A percentile compares a stretch with the other conserved stretches of the same genome.
Conservation (phyloP, 2,113 vertebrate genomes). For the Eudyptes chrysolophus region DNA sequence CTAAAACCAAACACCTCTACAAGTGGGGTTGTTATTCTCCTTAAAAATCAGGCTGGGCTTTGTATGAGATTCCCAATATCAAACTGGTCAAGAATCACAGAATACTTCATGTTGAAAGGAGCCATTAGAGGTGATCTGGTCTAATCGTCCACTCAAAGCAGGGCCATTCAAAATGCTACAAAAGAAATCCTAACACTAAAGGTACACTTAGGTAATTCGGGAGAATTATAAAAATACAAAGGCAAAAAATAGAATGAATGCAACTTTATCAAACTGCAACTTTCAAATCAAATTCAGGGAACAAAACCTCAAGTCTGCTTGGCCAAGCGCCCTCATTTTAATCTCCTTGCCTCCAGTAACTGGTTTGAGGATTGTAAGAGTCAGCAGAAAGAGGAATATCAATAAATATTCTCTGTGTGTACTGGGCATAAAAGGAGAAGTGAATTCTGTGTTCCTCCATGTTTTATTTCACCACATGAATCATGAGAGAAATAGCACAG, state of each 20-base stretch:
- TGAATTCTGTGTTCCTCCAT: background rate
- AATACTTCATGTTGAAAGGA: background rate
- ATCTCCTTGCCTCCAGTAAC: background rate
- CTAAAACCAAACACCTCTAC: background rate
- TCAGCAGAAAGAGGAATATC: background rate
- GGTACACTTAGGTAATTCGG: background rate
- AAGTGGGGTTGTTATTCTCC: background rate
- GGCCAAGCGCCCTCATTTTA: background rate
- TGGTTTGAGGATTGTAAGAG: background rate
- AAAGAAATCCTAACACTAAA: background rate
- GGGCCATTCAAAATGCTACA: background rate
- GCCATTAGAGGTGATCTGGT: background rate
- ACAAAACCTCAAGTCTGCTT: background rate
- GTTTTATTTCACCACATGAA: conserved; percentile 40
- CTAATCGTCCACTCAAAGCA: background rate
- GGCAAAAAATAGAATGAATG: background rate
- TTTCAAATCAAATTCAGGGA: background rate
- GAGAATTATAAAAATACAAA: background rate
- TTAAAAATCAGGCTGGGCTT: background rate
- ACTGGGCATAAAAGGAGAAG: background rate
- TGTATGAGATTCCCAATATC: background rate
- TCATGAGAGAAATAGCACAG: conserved; percentile 7
- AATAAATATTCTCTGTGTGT: background rate
- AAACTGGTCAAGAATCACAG: background rate
- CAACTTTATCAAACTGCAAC: background rate